phyloP scores from a whole-genome alignment of 2,113 vertebrate species.

The Australoheros scitulus region DNA sequence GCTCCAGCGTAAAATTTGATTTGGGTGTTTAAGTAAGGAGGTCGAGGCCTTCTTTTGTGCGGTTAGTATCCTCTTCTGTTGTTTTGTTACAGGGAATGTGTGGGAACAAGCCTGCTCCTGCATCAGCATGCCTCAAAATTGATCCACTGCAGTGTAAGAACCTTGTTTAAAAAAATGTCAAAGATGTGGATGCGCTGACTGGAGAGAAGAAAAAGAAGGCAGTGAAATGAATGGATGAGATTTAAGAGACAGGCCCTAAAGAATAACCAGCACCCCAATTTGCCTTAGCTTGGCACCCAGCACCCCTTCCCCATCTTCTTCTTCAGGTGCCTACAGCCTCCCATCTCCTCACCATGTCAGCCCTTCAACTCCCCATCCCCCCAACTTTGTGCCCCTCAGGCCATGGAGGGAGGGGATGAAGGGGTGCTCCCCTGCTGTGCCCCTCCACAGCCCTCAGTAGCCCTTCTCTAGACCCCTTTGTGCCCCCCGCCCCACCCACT shows the following conservation, averaged over 20 bases:
- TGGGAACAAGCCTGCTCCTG: slow-evolving; percentile 61
- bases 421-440: slow-evolving; percentile 93
- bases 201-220: slow-evolving; percentile 31
- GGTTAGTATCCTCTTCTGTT: slow-evolving; percentile 69
- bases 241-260: slow-evolving; percentile 47
- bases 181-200: slow-evolving; percentile 9
- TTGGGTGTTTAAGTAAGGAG: slow-evolving; percentile 79
- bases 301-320: slow-evolving; percentile 52
- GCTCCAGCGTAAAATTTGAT: slow-evolving; percentile 79
- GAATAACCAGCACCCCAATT: slow-evolving; percentile 41
- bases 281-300: slow-evolving; percentile 28
- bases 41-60: slow-evolving; percentile 74
- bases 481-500: slow-evolving; percentile 89
- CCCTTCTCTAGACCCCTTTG: slow-evolving; percentile 87
- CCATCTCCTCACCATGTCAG: slow-evolving; percentile 62
- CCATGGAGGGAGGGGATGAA: slow-evolving; percentile 83
- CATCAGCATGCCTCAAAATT: slow-evolving; percentile 24
- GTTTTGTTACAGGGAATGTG: slow-evolving; percentile 68
- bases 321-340: slow-evolving; percentile 74
- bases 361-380: slow-evolving; percentile 61
- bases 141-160: not conserved
- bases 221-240: slow-evolving; percentile 43
- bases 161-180: slow-evolving; percentile 24
- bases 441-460: slow-evolving; percentile 83
- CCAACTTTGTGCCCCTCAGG: slow-evolving; percentile 71